Base-by-base conservation (phyloP, 2,797 vertebrate genomes). In the Schizopygopsis pylzovi region DNA sequence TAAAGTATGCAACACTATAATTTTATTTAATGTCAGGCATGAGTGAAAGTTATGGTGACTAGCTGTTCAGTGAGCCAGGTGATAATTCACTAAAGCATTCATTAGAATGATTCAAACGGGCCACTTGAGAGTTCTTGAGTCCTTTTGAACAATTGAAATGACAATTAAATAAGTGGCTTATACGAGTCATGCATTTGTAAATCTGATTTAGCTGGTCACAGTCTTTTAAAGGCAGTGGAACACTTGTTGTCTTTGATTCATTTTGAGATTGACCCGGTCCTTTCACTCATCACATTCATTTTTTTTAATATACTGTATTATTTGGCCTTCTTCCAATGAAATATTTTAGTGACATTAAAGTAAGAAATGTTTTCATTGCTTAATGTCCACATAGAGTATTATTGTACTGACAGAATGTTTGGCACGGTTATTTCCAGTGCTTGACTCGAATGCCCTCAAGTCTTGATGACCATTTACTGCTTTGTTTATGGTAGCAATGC, bases 381-480 rank as follows among this genome's bases (percentile, higher is more conserved):
- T 80, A 47, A 49, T 47, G 22, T 41, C 37, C 37, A 25, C 37
- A 43, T 25, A n/a, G 37, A 59, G 11, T 83, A 25, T 76, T 76
- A 1, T 76, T 65, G 45, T 65, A 25, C 28, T n/a, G 39, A 33
- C 16, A 37, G 39, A 45, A 33, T 45, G 39, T 7, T 59, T 33
- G n/a, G 37, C 25, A 6, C 28, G 22, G 45, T 70, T 52, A 47
- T 67, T 54, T 61, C 22, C 33, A 20, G 25, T 80, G 43, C 67
- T 83, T 68, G 67, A 52, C 73, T 65, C 54, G 3, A n/a, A 68
- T 78, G 76, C 43, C 73, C 82, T 86, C 73, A 79, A 79, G 72
- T 81, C 80, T 67, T 70, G 12, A 39, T 82, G 81, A 86, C 79
- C 59, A 73, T 82, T 87, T 77, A 52, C 54, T 3, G 67, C 72